These are phyloP conservation scores for Strigamia transsilvanica DNA, from an alignment of 2,888 invertebrate species.

Conservation along the genomic window DNA sequence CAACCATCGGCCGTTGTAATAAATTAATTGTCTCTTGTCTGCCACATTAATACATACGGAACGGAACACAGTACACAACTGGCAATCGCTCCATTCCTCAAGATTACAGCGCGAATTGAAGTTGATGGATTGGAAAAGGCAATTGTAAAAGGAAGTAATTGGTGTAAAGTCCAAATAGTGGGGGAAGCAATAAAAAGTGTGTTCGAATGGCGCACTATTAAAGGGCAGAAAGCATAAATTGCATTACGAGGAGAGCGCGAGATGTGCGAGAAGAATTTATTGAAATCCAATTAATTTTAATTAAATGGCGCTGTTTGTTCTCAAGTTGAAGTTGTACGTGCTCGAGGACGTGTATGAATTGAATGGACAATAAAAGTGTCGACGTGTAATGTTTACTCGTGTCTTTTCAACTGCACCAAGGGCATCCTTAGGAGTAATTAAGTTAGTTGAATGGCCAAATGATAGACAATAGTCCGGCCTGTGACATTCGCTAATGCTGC, in stretches of 20 bases:
- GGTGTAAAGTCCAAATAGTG: conserved; percentile 5
- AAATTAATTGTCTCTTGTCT: background rate
- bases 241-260: background rate
- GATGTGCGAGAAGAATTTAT: conserved; percentile 6
- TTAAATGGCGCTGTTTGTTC: conserved; percentile 26
- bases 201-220: no score
- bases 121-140: conserved; percentile 25
- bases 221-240: no score
- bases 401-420: conserved; percentile 20
- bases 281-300: conserved; percentile 26
- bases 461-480: conserved; percentile 10
- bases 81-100: background rate
- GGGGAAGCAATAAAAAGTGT: background rate
- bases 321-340: background rate
- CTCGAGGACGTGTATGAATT: conserved; percentile 22
- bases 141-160: conserved; percentile 29
- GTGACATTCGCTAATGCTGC: background rate
- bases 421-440: conserved; percentile 13
- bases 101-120: background rate
- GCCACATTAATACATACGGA: background rate
- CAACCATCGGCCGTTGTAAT: background rate
- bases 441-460: conserved; percentile 2
- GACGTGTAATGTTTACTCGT: conserved; percentile 16
- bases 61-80: background rate
- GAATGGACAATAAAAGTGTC: conserved; percentile 30